Evolutionary conservation across 2,113 vertebrate genomes (phyloP), one percentile per base, ranked within the genome.

Genomic region (Oophaga pumilio): DNA sequence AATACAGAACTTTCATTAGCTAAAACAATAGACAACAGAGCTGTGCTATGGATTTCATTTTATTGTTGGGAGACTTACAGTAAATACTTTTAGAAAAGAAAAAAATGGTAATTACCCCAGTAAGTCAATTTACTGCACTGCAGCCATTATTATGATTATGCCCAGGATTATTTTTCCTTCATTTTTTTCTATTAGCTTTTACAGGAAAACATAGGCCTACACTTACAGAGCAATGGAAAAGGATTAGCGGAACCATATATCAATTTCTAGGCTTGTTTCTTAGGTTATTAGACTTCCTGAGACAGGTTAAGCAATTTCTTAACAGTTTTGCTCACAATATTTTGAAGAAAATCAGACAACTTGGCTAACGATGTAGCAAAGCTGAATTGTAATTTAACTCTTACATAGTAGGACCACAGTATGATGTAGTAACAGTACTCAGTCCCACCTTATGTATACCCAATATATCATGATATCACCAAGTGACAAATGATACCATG

Each of bases 11-110:
- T 74, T 90, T 93, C 89, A 92, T 92, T 92, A 94, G 88, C 89
- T 92, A 89, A 91, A 91, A 93, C 92, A 93, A 90, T 91, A 89
- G 94, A 91, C 91, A 92, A 92, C 89, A 90, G 86, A 89, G 89
- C 85, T 89, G 82, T 17, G 26, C 73, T 91, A 92, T 90, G 86
- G 89, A 89, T 94, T 93, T 93, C 90, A 89, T 80, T 89, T 84
- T 92, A 94, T 92, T 92, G 90, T 93, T 92, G 89, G 89, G 89
- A 62, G 62, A 91, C 80, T 79, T 83, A 91, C 89, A 91, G 89
- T 89, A 85, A 89, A 74, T 90, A 90, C 89, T 92, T 91, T 93
- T 91, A 87, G 76, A 91, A 91, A 11, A 86, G 33, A 43, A 89
- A 90, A 89, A 91, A 93, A 89, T 90, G 90, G 90, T 85, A 90